A percentile compares a stretch with the other conserved stretches of the same genome.
Evolutionary conservation across 2,797 vertebrate genomes (phyloP).

Genomic region (Etheostoma nigrum): DNA sequence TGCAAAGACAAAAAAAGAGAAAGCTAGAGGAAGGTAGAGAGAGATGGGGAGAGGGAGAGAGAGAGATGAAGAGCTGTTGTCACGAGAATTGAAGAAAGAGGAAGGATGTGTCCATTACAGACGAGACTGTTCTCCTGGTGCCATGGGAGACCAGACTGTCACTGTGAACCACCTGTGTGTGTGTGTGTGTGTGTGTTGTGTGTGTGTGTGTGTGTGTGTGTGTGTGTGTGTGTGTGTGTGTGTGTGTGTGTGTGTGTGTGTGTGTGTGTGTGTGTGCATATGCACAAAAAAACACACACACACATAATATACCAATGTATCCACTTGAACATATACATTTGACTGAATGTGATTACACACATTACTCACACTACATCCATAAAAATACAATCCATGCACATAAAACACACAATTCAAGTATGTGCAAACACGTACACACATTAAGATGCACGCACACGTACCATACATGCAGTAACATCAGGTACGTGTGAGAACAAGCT

Average conservation of each 20-base stretch:
- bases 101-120: slow-evolving; percentile 77
- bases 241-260: no score
- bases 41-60: slow-evolving; percentile 37
- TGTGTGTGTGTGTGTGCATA: background rate
- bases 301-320: background rate
- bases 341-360: background rate
- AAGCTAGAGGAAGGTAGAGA: slow-evolving; percentile 44
- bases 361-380: background rate
- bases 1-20: slow-evolving; percentile 61
- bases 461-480: slow-evolving; percentile 16
- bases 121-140: slow-evolving; percentile 66
- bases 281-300: background rate
- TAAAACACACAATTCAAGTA: background rate
- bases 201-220: slow-evolving; percentile 11
- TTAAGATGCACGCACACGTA: slow-evolving; percentile 22
- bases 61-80: slow-evolving; percentile 67
- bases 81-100: slow-evolving; percentile 72
- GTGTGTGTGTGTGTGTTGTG: slow-evolving; percentile 28
- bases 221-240: no score
- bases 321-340: slow-evolving; percentile 1
- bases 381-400: background rate
- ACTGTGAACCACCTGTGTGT: slow-evolving; percentile 68
- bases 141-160: slow-evolving; percentile 65
- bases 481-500: slow-evolving; percentile 8
- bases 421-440: slow-evolving; percentile 4